Evolutionary conservation across 1,140 invertebrate species (phyloP).

Genomic region (Neotoxoptera formosana): DNA sequence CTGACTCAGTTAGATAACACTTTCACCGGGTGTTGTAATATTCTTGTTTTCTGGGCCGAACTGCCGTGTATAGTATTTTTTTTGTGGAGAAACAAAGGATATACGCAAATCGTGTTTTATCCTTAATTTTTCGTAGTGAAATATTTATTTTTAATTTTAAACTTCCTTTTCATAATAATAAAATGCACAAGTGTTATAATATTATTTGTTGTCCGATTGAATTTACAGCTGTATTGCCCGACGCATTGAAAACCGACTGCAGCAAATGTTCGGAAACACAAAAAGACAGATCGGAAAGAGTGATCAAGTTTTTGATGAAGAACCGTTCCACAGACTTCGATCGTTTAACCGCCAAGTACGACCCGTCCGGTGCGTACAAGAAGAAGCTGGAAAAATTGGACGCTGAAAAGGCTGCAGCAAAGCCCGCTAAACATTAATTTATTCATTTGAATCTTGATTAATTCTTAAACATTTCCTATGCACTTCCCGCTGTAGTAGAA

Average conservation of each 20-base stretch:
- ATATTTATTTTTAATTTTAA: neutral
- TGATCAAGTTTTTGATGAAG: constrained; percentile 68
- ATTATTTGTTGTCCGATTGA: neutral
- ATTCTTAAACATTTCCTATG: constrained; percentile 12
- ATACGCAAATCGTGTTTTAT: neutral
- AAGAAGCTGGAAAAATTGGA: constrained; percentile 18
- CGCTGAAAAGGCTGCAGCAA: neutral
- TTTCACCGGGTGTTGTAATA: constrained; percentile 30
- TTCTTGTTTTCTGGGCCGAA: neutral
- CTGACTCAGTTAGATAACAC: neutral
- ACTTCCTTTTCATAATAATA: neutral
- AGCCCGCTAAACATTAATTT: neutral
- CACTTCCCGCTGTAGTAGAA: neutral
- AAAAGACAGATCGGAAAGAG: constrained; percentile 66
- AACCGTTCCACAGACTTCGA: constrained; percentile 70
- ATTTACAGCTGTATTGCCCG: constrained; percentile 67
- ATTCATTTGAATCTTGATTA: neutral
- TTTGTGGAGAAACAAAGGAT: neutral
- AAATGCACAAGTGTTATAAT: neutral
- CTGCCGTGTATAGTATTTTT: neutral
- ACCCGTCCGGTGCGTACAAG: constrained; percentile 69
- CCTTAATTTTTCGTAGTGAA: neutral
- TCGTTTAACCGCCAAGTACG: constrained; percentile 68
- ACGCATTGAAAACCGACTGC: constrained; percentile 72
- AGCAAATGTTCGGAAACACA: constrained; percentile 71